Conservation (phyloP, 2,113 vertebrate species). For the Drymodes brunneopygia region DNA sequence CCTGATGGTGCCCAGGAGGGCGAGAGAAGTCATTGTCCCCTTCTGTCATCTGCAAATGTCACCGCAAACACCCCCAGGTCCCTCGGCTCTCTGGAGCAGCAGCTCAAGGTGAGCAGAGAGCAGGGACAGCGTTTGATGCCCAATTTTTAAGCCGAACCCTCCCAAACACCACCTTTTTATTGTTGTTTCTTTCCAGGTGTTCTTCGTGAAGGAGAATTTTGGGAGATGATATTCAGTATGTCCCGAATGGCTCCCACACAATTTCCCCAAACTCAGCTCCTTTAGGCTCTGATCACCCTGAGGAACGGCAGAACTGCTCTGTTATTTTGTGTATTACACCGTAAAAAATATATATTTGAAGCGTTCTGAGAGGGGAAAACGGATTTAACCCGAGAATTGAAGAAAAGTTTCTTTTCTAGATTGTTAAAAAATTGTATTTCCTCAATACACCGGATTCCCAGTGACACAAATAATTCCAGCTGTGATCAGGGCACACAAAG, state of each 20-base stretch:
- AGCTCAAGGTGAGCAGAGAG: neutral
- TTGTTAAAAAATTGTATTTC: neutral
- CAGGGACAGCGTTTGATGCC: neutral
- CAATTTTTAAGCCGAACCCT: neutral
- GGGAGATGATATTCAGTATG: neutral
- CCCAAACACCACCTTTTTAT: neutral
- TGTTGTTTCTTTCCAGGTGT: neutral
- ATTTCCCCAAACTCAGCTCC: neutral
- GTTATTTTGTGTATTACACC: neutral
- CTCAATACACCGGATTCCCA: neutral
- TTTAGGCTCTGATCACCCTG: neutral
- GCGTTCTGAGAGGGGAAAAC: neutral
- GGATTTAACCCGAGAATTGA: neutral
- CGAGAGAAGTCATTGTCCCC: neutral
- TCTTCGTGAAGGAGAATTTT: neutral
- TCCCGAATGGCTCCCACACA: accelerated
- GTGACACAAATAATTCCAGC: neutral
- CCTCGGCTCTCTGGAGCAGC: neutral
- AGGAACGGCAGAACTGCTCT: neutral
- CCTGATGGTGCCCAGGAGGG: neutral
- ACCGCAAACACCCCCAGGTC: neutral
- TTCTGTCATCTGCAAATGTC: neutral
- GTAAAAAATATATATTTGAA: neutral
- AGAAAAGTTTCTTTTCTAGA: neutral
- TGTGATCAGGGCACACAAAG: neutral